Percentiles rank a stretch among this genome's conserved stretches.
phyloP scores from a whole-genome alignment of 2,113 vertebrate genomes.

The Turdus rufiventris region DNA sequence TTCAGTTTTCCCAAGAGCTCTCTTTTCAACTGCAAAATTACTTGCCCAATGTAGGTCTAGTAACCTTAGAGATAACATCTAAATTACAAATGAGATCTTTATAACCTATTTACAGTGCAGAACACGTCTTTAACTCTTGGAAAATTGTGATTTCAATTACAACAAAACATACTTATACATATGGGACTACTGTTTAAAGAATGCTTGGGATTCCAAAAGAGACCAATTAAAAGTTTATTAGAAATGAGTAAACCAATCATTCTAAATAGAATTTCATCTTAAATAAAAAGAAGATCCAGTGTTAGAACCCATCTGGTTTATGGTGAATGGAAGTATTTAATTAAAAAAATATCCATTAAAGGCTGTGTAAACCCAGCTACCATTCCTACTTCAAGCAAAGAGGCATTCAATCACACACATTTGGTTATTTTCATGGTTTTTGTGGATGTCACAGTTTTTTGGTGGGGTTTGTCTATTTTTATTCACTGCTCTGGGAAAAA shows the following conservation, averaged over 20 bases:
- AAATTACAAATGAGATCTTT: neutral
- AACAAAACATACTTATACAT: neutral
- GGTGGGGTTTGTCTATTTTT: fast-evolving
- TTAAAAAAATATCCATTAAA: neutral
- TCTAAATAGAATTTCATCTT: neutral
- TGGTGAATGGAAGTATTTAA: neutral
- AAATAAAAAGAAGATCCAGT: neutral
- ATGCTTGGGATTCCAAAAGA: neutral
- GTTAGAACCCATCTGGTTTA: neutral
- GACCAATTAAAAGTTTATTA: neutral
- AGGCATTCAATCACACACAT: fast-evolving
- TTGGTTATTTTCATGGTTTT: neutral
- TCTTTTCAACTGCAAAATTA: neutral
- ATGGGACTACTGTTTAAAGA: neutral
- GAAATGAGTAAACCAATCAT: neutral
- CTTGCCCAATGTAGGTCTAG: neutral
- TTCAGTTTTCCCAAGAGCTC: neutral
- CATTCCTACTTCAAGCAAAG: neutral
- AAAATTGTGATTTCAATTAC: neutral
- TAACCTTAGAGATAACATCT: neutral
- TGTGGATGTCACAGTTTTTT: neutral
- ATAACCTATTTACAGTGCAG: neutral
- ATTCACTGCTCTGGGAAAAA: neutral
- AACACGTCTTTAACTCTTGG: neutral
- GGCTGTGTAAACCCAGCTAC: neutral